Evolutionary conservation across 2,113 vertebrate species (phyloP), one percentile per base, ranked within the genome.

Genomic region (Petroica traversi): DNA sequence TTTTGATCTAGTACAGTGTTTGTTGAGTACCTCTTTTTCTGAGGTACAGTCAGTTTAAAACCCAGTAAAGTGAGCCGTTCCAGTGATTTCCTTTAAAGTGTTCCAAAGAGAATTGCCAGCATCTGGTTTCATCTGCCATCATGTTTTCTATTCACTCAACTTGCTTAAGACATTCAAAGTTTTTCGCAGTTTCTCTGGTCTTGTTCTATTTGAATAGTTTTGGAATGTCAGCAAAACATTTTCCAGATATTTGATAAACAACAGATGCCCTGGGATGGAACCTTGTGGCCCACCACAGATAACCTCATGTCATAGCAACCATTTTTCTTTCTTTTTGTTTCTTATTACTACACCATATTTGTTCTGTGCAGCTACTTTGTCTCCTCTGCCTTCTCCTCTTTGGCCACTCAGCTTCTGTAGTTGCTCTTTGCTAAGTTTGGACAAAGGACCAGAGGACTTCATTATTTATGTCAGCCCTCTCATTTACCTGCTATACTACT

Each of bases 121-220:
- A 69, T 69, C 93, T 76, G 34, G 41, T 87, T 95, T 89, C 33
- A 71, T 94, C 80, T 87, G 64, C 93, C 57, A 38, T 92, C 62
- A 3, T 79, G 68, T 91, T 96, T 96, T 92, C 89, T 95, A 85
- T 95, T 95, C 79, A 93, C 28, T 92, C n/a, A 49, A 68, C 67
- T 95, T 94, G 68, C 95, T 92, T 93, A 91, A 91, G 92, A 89
- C 87, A 79, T 96, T 59, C 73, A 77, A 80, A 94, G 59, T 81
- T 95, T 95, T 95, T 96, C 93, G 85, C 93, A 94, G 84, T 92
- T 94, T 91, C 80, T 89, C 89, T 97, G 95, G 84, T 91, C 89
- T 91, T 25, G 59, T 71, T 92, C 84, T 87, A 81, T 43, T 94
- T 84, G 90, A 94, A 89, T 81, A 86, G 90, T 81, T 89, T 52